These are phyloP conservation scores for Mythimna loreyi DNA, from an alignment of 2,888 invertebrate genomes.

Conservation along the genomic window DNA sequence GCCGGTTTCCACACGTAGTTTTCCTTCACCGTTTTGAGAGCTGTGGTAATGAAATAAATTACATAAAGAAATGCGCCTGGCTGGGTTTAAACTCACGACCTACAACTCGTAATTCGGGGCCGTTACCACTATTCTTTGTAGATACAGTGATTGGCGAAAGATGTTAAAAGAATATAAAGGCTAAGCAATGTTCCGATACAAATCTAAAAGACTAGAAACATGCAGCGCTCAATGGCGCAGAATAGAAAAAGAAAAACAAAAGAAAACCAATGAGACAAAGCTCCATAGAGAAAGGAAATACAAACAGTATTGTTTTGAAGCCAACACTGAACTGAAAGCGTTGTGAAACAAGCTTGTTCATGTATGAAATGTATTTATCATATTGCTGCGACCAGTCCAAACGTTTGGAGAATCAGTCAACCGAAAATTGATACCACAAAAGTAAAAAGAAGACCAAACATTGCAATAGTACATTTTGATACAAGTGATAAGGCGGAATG, in stretches of 20 bases:
- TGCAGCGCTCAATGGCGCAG: constrained; percentile 12
- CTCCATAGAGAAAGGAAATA: constrained; percentile 5
- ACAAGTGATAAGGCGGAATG: too few species aligned
- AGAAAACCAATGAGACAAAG: constrained; percentile 14
- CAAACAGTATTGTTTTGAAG: constrained; percentile 29
- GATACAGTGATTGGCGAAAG: neutral
- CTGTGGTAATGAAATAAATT: too few species aligned
- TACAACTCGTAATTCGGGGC: too few species aligned
- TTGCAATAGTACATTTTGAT: too few species aligned
- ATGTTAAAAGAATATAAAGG: neutral
- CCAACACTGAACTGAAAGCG: constrained; percentile 12
- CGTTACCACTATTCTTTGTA: too few species aligned
- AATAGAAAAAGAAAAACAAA: constrained; percentile 38
- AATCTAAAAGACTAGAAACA: constrained; percentile 10
- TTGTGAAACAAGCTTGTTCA: constrained; percentile 37
- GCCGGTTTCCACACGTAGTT: too few species aligned
- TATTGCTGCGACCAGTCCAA: constrained; percentile 28
- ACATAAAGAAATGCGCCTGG: too few species aligned
- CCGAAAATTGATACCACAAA: constrained; percentile 31
- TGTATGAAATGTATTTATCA: constrained; percentile 57
- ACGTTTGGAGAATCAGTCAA: constrained; percentile 42
- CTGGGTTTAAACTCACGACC: too few species aligned
- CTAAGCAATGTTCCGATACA: neutral
- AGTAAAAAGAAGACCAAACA: too few species aligned
- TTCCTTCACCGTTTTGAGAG: too few species aligned